Conservation (phyloP, 1,140 invertebrate species). For the Araneus ventricosus region DNA sequence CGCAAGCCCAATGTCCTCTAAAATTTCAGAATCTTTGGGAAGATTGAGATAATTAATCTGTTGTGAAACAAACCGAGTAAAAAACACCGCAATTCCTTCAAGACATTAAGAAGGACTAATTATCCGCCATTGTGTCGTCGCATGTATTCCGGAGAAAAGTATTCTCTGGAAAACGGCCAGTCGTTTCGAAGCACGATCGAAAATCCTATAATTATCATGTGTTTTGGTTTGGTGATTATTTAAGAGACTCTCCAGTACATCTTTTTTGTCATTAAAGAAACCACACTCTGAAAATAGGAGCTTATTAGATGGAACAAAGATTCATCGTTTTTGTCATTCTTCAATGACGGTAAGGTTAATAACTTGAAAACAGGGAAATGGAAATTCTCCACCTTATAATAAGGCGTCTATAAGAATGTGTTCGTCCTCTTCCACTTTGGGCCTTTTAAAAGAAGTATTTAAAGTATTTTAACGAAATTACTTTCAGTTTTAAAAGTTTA, state of each 20-base stretch:
- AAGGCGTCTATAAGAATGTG: no score
- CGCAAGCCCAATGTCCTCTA: no score
- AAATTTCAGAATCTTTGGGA: neutral
- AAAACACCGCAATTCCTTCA: neutral
- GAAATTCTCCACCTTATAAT: no score
- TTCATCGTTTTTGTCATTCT: no score
- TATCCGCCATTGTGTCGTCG: conserved; percentile 23
- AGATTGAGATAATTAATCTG: conserved; percentile 15
- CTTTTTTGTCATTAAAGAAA: conserved; percentile 3
- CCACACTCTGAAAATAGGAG: neutral
- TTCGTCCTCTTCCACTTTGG: no score
- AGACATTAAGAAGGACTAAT: conserved; percentile 30
- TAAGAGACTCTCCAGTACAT: conserved; percentile 1
- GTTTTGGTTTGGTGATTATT: conserved; percentile 13
- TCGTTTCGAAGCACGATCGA: conserved; percentile 1
- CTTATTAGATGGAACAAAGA: neutral
- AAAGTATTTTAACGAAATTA: no score
- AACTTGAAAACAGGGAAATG: no score
- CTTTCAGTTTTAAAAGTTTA: no score
- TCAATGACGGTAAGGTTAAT: no score
- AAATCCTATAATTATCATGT: conserved; percentile 39
- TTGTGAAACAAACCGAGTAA: neutral
- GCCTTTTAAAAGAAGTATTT: no score
- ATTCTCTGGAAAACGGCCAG: conserved; percentile 25
- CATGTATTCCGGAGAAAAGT: neutral